phyloP scores from a whole-genome alignment of 2,113 vertebrate species.

The Leptodactylus fuscus region DNA sequence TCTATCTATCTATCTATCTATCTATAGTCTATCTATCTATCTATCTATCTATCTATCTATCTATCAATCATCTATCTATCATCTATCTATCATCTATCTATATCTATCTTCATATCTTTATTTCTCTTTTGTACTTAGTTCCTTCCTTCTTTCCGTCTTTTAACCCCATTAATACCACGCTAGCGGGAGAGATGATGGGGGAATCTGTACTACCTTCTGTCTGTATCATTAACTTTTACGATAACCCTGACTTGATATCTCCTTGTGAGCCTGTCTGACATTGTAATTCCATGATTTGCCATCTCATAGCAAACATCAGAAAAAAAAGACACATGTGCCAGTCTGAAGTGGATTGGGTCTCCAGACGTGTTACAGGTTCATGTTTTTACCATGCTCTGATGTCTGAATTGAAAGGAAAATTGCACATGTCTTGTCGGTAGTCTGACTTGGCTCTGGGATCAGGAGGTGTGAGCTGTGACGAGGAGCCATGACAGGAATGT shows the following conservation, averaged over 20 bases:
- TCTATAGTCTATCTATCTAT: background rate
- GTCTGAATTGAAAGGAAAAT: conserved; percentile 73
- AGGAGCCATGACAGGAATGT: conserved; percentile 48
- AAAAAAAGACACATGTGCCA: conserved; percentile 12
- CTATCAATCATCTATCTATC: background rate
- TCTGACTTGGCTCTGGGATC: conserved; percentile 61
- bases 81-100: background rate
- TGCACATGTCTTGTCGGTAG: conserved; percentile 74
- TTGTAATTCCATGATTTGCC: conserved; percentile 39
- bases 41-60: conserved; percentile 10
- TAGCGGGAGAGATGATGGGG: background rate
- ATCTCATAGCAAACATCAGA: conserved; percentile 35
- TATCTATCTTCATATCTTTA: no score
- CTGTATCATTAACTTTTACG: conserved; percentile 38
- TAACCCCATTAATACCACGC: background rate
- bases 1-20: conserved; percentile 7
- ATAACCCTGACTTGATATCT: conserved; percentile 19
- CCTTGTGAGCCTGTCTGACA: conserved; percentile 38
- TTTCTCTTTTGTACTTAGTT: no score
- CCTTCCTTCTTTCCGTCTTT: no score
- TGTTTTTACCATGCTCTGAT: conserved; percentile 67
- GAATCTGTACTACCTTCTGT: background rate
- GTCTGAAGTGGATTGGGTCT: conserved; percentile 61
- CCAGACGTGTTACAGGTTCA: conserved; percentile 62
- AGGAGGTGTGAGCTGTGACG: conserved; percentile 55